phyloP scores from a whole-genome alignment of 2,888 invertebrate genomes.

The Drosophila stalkeri region DNA sequence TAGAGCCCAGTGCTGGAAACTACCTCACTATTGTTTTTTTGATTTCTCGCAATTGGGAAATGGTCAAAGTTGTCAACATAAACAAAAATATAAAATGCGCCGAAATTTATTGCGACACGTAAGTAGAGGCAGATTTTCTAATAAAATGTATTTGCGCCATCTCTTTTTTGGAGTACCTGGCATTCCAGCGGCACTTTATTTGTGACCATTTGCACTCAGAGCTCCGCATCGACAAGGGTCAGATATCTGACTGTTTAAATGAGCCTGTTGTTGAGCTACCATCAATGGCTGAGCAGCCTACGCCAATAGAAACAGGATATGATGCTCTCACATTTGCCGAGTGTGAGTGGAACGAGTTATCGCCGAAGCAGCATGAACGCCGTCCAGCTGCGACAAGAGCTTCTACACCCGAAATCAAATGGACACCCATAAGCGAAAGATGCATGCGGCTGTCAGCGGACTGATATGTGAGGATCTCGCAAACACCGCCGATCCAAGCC shows the following conservation, averaged over 20 bases:
- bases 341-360: neutral
- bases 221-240: too few relatives aligned
- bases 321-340: conserved; percentile 19
- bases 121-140: conserved; percentile 39
- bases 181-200: conserved; percentile 55
- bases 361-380: conserved; percentile 30
- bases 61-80: conserved; percentile 29
- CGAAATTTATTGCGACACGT: conserved; percentile 59
- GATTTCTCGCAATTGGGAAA: conserved; percentile 8
- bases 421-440: conserved; percentile 67
- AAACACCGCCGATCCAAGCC: neutral
- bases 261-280: conserved; percentile 21
- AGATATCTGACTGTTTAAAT: conserved; percentile 10
- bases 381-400: conserved; percentile 58
- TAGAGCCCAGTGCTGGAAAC: conserved; percentile 16
- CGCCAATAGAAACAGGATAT: conserved; percentile 1
- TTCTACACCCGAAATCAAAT: conserved; percentile 71
- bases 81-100: conserved; percentile 60
- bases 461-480: neutral
- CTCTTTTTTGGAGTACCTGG: conserved; percentile 37
- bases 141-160: conserved; percentile 62
- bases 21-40: conserved; percentile 2
- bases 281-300: neutral
- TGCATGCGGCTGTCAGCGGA: conserved; percentile 47
- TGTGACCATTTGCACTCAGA: conserved; percentile 41